Base-by-base conservation (phyloP, 2,797 vertebrate species). In the Typhlichthys eigenmanni region DNA sequence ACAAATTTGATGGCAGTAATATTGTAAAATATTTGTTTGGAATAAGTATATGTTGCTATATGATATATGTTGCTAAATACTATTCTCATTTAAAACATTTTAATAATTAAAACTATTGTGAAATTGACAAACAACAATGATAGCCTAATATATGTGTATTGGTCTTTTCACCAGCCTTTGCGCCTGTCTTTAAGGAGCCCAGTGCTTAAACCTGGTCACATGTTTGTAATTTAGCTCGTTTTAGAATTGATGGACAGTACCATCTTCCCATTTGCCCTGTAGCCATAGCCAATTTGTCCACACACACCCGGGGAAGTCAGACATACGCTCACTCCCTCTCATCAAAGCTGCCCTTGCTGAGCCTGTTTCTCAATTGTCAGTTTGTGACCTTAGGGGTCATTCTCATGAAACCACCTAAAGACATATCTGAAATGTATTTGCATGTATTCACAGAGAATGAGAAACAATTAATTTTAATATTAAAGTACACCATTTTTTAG, bases 201-300 rank as follows among this genome's bases (percentile, higher is more conserved):
- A 8, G 14, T 2, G 58, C 14, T 49, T 45, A 29, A 58, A 47
- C n/a, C 49, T 14, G 1, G 13, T 73, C 67, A 64, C 60, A 52
- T 74, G 74, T 65, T 72, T 47, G 58, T 61, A 38, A 74, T 60
- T 59, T 56, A 58, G 45, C 13, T 62, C 34, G 32, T 19, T 47
- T 67, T 54, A 59, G 12, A 74, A 50, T 2, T 4, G 61, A 65
- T 71, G 24, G 55, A 62, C 16, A 53, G 71, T 13, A 16, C 1
- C 17, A 5, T 49, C 62, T 62, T 50, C 55, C 49, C 11, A 55
- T 72, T 72, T 62, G 45, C 10, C 51, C n/a, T 51, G 29, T 49
- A 64, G n/a, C 29, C 66, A 54, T 60, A 12, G 45, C 47, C 58
- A 56, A 66, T 61, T 45, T 2, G 10, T 48, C n/a, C 13, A 58